A percentile compares a stretch with the other conserved stretches of the same genome.
These are phyloP conservation scores for Neosilurus mollespiculum DNA, from an alignment of 2,797 vertebrate genomes.

Conservation along the genomic window DNA sequence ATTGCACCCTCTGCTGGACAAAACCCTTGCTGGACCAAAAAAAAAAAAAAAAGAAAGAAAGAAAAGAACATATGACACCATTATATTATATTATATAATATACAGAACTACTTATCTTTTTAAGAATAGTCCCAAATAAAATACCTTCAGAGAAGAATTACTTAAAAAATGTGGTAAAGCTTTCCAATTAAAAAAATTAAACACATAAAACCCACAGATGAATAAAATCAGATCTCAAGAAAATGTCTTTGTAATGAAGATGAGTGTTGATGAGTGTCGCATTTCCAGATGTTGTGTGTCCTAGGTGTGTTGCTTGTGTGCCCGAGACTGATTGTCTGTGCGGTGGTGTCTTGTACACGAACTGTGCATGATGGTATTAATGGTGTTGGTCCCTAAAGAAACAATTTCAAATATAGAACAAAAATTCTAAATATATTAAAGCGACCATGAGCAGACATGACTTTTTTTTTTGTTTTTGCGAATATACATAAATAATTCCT, in stretches of 20 bases:
- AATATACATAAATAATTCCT: constrained; percentile 90
- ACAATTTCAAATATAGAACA: constrained; percentile 46
- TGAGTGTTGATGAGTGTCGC: background rate
- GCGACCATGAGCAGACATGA: constrained; percentile 74
- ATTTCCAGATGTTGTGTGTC: constrained; percentile 4
- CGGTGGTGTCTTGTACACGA: constrained; percentile 29
- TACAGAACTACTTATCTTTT: background rate
- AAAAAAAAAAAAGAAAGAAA: too few species aligned
- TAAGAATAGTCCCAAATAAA: background rate
- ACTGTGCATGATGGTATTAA: constrained; percentile 70
- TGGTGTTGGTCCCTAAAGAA: constrained; percentile 55
- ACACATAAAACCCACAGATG: background rate
- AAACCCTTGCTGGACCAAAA: too few species aligned
- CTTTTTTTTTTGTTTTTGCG: constrained; percentile 53
- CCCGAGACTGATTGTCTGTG: constrained; percentile 52
- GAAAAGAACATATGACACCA: background rate
- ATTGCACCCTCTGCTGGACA: background rate
- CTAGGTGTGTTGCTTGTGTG: constrained; percentile 10
- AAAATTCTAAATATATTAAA: constrained; percentile 42
- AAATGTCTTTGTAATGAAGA: background rate
- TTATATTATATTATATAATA: background rate
- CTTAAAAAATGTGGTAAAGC: background rate
- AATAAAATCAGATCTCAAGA: constrained; percentile 1
- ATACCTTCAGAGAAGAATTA: background rate
- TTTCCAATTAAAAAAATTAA: background rate